Conservation (phyloP, 2,113 vertebrate genomes). For the Mobula birostris region DNA sequence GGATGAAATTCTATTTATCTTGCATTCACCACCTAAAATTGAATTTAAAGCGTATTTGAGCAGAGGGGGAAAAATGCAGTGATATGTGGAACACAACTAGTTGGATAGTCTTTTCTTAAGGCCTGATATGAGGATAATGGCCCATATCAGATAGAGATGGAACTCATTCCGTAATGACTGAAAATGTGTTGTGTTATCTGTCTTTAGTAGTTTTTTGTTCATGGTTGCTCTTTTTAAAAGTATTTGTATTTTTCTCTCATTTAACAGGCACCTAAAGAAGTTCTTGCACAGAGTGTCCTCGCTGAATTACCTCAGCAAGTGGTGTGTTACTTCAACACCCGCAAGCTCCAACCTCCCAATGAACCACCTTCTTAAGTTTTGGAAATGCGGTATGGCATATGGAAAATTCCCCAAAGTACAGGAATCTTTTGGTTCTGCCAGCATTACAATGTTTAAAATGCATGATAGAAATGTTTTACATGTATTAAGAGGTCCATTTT, state of each 20-base stretch:
- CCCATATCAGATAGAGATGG: too few species aligned
- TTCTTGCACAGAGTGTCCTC: slow-evolving; percentile 85
- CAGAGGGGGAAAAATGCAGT: neutral
- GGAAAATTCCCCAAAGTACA: neutral
- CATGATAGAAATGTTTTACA: neutral
- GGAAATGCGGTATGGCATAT: neutral
- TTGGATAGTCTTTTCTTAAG: neutral
- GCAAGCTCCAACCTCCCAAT: slow-evolving; percentile 80
- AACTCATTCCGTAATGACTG: neutral
- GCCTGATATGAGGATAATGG: neutral
- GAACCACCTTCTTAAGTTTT: slow-evolving; percentile 50
- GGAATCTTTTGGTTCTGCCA: neutral
- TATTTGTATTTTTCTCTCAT: slow-evolving; percentile 40
- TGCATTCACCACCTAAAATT: neutral
- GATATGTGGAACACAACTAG: neutral
- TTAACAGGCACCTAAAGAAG: slow-evolving; percentile 69
- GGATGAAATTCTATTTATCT: neutral
- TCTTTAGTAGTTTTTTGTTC: neutral
- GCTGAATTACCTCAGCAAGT: slow-evolving; percentile 95
- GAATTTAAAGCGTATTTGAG: neutral
- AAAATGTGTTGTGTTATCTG: neutral
- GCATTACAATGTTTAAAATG: neutral
- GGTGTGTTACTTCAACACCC: slow-evolving; percentile 81
- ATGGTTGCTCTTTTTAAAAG: neutral
- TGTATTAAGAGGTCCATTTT: neutral